These are phyloP conservation scores for Calcarius lapponicus DNA, from an alignment of 2,797 vertebrate genomes.

Conservation along the genomic window DNA sequence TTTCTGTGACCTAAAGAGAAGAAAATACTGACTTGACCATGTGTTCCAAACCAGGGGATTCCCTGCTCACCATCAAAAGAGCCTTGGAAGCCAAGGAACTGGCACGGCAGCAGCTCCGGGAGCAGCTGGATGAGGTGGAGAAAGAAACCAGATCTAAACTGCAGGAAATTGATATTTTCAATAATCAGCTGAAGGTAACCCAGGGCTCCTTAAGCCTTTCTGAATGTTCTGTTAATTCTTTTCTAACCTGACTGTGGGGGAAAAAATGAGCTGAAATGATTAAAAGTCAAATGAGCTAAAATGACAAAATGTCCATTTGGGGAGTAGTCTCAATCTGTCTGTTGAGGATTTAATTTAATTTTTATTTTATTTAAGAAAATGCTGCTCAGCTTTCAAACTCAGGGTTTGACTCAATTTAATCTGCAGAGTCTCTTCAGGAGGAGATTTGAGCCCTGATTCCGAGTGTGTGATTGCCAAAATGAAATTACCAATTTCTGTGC, in stretches of 20 bases:
- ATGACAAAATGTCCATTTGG: neutral
- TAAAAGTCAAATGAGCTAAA: neutral
- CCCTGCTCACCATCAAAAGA: slow-evolving; percentile 91
- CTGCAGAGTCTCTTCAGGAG: neutral
- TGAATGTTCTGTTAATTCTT: neutral
- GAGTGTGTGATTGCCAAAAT: neutral
- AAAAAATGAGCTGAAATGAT: neutral
- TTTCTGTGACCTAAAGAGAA: neutral
- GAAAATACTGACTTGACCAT: neutral
- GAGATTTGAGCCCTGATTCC: slow-evolving; percentile 27
- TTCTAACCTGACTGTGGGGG: neutral
- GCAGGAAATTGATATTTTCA: slow-evolving; percentile 96
- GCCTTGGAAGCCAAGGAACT: slow-evolving; percentile 91
- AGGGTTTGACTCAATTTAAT: neutral
- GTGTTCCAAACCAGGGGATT: slow-evolving; percentile 84
- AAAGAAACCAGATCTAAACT: slow-evolving; percentile 93
- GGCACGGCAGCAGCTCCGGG: slow-evolving; percentile 88
- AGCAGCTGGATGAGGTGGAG: slow-evolving; percentile 93
- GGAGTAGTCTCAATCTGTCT: neutral
- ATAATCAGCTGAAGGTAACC: slow-evolving; percentile 94
- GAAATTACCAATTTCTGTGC: neutral
- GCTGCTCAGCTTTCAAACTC: neutral
- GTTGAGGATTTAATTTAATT: neutral
- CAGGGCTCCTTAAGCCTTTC: neutral
- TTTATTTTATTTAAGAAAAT: neutral